Percentiles rank a stretch among this genome's conserved stretches.
Evolutionary conservation across 2,113 vertebrate genomes (phyloP).

Genomic region (Columba janthina): DNA sequence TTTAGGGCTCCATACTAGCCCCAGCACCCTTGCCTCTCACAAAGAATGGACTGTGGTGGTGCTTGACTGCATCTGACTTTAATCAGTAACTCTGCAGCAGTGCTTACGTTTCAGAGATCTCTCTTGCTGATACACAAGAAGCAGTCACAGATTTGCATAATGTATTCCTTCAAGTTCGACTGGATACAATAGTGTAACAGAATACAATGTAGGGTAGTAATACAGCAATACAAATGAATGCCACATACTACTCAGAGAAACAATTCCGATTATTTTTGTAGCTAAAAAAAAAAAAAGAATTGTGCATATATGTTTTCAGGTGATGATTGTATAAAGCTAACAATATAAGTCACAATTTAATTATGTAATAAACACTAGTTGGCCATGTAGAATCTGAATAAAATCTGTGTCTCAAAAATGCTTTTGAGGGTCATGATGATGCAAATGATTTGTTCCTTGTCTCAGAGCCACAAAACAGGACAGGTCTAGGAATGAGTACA

Average conservation of each 20-base stretch:
- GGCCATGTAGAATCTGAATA: neutral
- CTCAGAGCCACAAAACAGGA: neutral
- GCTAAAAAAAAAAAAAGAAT: neutral
- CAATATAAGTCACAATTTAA: neutral
- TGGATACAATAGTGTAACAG: conserved; percentile 41
- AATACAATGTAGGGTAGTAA: conserved; percentile 4
- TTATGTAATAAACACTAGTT: neutral
- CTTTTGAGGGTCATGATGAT: neutral
- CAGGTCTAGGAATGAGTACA: neutral
- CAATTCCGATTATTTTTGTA: neutral
- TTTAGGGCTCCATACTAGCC: neutral
- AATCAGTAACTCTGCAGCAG: neutral
- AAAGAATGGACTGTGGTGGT: neutral
- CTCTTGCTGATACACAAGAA: conserved; percentile 51
- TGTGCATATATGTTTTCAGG: neutral
- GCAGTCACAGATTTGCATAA: conserved; percentile 37
- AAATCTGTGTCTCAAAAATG: neutral
- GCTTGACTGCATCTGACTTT: neutral
- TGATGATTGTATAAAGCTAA: neutral
- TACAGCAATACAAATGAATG: neutral
- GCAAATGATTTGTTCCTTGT: neutral
- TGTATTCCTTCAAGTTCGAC: conserved; percentile 49
- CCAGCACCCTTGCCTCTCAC: neutral
- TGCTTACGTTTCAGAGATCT: conserved; percentile 23
- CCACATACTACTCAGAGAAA: neutral